These are phyloP conservation scores for Microplitis demolitor DNA, from an alignment of 1,140 invertebrate species.

Conservation along the genomic window DNA sequence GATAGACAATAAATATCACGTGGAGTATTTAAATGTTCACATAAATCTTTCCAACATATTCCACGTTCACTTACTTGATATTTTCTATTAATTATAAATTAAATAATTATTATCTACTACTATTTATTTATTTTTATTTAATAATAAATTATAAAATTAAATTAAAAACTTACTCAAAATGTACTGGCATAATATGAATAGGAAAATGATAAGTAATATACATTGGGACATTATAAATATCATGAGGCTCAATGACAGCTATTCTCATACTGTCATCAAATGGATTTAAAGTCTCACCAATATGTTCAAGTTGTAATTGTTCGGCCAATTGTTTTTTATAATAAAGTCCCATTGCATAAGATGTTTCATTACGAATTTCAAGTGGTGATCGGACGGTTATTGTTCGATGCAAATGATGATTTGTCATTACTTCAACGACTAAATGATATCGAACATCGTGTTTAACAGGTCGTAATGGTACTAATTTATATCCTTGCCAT, in stretches of 20 bases:
- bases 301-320: slow-evolving; percentile 65
- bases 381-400: slow-evolving; percentile 76
- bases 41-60: slow-evolving; percentile 82
- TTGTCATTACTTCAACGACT: slow-evolving; percentile 68
- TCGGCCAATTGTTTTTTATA: slow-evolving; percentile 74
- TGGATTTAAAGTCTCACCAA: slow-evolving; percentile 74
- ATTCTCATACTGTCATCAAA: slow-evolving; percentile 78
- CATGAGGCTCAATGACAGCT: slow-evolving; percentile 73
- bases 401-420: slow-evolving; percentile 66
- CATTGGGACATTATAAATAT: slow-evolving; percentile 76
- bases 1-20: slow-evolving; percentile 69
- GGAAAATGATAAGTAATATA: slow-evolving; percentile 82
- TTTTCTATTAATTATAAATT: slow-evolving; percentile 53
- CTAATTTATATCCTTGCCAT: slow-evolving; percentile 71
- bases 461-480: slow-evolving; percentile 71
- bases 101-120: slow-evolving; percentile 5
- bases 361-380: slow-evolving; percentile 80
- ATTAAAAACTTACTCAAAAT: slow-evolving; percentile 66
- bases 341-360: slow-evolving; percentile 74
- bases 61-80: slow-evolving; percentile 73
- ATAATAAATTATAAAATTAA: slow-evolving; percentile 5
- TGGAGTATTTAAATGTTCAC: slow-evolving; percentile 65
- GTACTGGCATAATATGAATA: slow-evolving; percentile 75
- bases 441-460: slow-evolving; percentile 72
- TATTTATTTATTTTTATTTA: slow-evolving; percentile 9